Conservation (phyloP, 1,140 invertebrate genomes). For the Melitaea cinxia region DNA sequence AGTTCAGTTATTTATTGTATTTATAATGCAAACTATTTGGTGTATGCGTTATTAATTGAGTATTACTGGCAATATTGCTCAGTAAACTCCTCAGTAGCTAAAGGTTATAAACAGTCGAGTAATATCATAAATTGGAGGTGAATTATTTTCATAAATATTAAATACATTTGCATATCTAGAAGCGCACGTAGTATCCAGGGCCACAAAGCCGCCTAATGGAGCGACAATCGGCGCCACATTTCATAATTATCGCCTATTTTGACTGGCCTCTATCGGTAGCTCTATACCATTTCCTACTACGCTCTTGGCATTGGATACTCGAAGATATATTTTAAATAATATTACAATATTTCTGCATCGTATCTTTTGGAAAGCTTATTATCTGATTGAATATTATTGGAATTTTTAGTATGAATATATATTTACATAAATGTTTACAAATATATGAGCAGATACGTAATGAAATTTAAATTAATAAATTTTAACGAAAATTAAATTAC, state of each 20-base stretch:
- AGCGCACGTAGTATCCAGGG: slow-evolving; percentile 53
- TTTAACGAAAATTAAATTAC: too few species aligned
- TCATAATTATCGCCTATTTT: slow-evolving; percentile 81
- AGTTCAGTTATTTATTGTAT: not conserved
- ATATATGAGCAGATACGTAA: too few species aligned
- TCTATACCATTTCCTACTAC: slow-evolving; percentile 43
- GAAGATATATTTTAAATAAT: not conserved
- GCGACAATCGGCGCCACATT: slow-evolving; percentile 75
- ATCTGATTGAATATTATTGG: not conserved
- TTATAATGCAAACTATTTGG: not conserved
- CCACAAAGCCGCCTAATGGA: slow-evolving; percentile 72
- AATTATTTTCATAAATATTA: slow-evolving; percentile 45
- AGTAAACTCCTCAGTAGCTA: not conserved
- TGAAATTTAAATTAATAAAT: too few species aligned
- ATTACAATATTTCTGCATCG: not conserved
- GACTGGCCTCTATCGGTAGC: slow-evolving; percentile 71
- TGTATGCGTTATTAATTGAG: not conserved
- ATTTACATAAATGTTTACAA: too few species aligned
- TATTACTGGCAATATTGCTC: not conserved
- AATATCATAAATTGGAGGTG: slow-evolving; percentile 31
- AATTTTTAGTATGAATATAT: not conserved
- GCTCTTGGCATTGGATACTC: slow-evolving; percentile 45
- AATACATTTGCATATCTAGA: slow-evolving; percentile 70
- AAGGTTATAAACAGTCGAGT: slow-evolving; percentile 9
- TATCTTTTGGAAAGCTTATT: not conserved